Percentiles rank a stretch among this genome's conserved stretches.
Evolutionary conservation across 1,140 invertebrate species (phyloP).

Genomic region (Anastrepha obliqua): DNA sequence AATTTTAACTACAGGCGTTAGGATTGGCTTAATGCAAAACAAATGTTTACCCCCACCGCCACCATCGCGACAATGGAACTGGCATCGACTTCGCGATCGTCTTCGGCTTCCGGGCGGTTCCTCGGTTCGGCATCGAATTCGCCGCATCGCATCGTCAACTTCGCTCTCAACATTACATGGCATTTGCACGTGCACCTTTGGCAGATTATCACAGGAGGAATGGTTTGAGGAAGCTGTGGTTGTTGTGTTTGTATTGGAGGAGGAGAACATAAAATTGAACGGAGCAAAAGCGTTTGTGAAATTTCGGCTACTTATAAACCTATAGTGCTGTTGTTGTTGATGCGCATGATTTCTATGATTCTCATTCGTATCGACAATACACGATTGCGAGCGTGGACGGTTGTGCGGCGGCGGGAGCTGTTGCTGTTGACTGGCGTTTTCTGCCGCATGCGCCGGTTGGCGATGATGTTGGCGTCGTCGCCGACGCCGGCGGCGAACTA

Average conservation of each 20-base stretch:
- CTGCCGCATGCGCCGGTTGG: constrained; percentile 10
- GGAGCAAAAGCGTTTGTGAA: constrained; percentile 46
- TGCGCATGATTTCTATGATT: constrained; percentile 56
- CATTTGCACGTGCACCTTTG: constrained; percentile 56
- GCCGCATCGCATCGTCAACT: constrained; percentile 36
- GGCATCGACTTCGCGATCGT: constrained; percentile 51
- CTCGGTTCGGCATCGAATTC: constrained; percentile 53
- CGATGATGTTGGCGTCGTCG: constrained; percentile 51
- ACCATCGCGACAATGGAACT: constrained; percentile 53
- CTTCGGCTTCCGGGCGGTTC: constrained; percentile 23
- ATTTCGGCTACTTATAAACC: constrained; percentile 37
- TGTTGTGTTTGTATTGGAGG: constrained; percentile 53
- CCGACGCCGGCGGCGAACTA: constrained; percentile 13
- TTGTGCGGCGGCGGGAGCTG: constrained; percentile 27
- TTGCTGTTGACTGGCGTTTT: constrained; percentile 20
- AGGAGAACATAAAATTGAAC: constrained; percentile 47
- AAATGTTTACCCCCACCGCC: constrained; percentile 54
- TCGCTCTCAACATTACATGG: constrained; percentile 59
- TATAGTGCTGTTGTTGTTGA: constrained; percentile 63
- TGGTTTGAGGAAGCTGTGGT: constrained; percentile 64
- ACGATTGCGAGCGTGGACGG: constrained; percentile 66
- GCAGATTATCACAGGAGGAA: constrained; percentile 70
- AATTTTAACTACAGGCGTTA: constrained; percentile 22
- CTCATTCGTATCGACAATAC: constrained; percentile 67
- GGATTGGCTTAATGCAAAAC: neutral